phyloP scores from a whole-genome alignment of 2,888 invertebrate species.

The Pyrrhia umbra region DNA sequence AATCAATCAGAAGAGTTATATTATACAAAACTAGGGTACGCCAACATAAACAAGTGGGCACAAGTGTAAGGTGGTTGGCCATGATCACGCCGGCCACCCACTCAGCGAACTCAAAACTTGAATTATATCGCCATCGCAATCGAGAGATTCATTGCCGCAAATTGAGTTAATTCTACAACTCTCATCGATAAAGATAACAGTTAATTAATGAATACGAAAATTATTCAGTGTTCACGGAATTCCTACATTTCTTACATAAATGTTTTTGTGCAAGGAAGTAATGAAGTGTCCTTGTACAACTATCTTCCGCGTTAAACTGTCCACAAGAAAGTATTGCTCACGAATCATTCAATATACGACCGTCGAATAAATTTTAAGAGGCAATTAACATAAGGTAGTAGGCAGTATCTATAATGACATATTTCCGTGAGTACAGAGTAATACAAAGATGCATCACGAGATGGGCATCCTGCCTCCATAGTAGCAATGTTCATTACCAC shows the following conservation, averaged over 20 bases:
- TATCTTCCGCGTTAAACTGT: conserved; percentile 67
- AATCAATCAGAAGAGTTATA: conserved; percentile 42
- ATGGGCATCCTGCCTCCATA: conserved; percentile 17
- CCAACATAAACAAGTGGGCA: conserved; percentile 43
- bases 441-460: conserved; percentile 14
- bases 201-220: conserved; percentile 51
- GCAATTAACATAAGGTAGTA: conserved; percentile 50
- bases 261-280: conserved; percentile 65
- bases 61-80: conserved; percentile 53
- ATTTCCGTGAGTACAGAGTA: conserved; percentile 54
- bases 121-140: conserved; percentile 30
- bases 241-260: conserved; percentile 47
- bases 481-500: conserved; percentile 22
- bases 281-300: conserved; percentile 63
- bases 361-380: conserved; percentile 53
- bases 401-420: conserved; percentile 30
- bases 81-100: conserved; percentile 51
- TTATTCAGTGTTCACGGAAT: conserved; percentile 59
- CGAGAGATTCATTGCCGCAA: conserved; percentile 39
- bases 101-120: conserved; percentile 36
- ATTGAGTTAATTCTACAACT: conserved; percentile 13
- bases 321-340: conserved; percentile 69
- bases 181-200: conserved; percentile 27
- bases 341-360: conserved; percentile 46
- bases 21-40: conserved; percentile 41